Evolutionary conservation across 2,113 vertebrate species (phyloP).

Genomic region (Gymnarchus niloticus): DNA sequence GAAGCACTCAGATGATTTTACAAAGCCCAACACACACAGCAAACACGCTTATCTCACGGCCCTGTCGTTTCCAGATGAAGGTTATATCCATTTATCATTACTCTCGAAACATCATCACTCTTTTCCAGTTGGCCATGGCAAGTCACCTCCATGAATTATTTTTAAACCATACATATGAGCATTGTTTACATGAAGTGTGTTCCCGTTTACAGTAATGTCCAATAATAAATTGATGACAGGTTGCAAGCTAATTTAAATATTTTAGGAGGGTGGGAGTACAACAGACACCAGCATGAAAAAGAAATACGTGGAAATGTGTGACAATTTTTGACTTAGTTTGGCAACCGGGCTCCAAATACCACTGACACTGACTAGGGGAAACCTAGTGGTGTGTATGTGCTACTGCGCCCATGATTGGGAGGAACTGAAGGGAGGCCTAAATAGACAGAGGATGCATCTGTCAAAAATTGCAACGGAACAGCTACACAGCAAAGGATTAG

Average conservation of each 20-base stretch:
- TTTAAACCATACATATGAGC: neutral
- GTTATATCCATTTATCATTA: conserved; percentile 1
- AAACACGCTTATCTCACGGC: neutral
- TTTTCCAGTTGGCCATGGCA: neutral
- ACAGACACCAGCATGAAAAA: neutral
- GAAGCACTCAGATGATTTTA: neutral
- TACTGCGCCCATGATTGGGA: neutral
- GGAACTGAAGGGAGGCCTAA: neutral
- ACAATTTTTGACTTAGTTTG: neutral
- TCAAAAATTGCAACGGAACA: conserved; percentile 6
- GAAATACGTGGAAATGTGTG: neutral
- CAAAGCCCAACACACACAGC: neutral
- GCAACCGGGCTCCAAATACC: neutral
- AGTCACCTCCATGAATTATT: neutral
- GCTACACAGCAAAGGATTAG: conserved; percentile 14
- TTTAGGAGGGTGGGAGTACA: neutral
- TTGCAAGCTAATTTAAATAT: neutral
- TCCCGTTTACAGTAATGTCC: neutral
- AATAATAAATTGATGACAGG: neutral
- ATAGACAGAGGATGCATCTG: neutral
- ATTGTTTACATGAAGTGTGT: neutral
- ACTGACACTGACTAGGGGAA: neutral
- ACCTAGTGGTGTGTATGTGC: conserved; percentile 16
- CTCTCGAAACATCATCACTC: neutral
- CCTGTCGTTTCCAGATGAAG: neutral